A percentile compares a stretch with the other conserved stretches of the same genome.
Conservation (phyloP, 2,797 vertebrate genomes). For the Enteromius argenteus region DNA sequence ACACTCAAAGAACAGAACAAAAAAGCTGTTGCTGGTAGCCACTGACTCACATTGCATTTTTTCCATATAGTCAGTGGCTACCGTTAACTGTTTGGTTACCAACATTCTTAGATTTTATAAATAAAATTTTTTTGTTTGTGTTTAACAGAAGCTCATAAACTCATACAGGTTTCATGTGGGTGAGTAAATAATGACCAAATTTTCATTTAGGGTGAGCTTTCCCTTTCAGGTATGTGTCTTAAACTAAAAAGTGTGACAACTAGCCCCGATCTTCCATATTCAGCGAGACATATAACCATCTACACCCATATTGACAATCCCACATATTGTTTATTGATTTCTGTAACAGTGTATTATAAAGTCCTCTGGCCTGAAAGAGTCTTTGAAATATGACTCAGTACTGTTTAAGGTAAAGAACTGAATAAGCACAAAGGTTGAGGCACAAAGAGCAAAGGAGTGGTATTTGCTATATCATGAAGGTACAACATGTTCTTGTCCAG, state of each 20-base stretch:
- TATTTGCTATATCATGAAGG: conserved; percentile 1
- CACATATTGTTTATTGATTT: neutral
- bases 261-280: no score
- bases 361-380: conserved; percentile 61
- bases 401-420: conserved; percentile 49
- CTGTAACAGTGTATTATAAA: conserved; percentile 60
- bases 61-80: neutral
- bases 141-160: neutral
- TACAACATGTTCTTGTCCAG: conserved; percentile 2
- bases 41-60: neutral
- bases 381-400: conserved; percentile 68
- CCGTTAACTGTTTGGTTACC: neutral
- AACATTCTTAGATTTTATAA: neutral
- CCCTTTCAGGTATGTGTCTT: neutral
- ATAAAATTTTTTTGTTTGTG: neutral
- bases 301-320: neutral
- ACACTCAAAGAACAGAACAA: neutral
- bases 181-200: neutral
- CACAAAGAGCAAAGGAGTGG: conserved; percentile 21
- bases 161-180: neutral
- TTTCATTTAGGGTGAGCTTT: neutral
- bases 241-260: neutral
- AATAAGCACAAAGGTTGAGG: neutral
- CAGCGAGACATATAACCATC: neutral
- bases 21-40: neutral